These are phyloP conservation scores for Haplochromis vanheusdeni DNA, from an alignment of 2,113 vertebrate genomes.

Conservation along the genomic window DNA sequence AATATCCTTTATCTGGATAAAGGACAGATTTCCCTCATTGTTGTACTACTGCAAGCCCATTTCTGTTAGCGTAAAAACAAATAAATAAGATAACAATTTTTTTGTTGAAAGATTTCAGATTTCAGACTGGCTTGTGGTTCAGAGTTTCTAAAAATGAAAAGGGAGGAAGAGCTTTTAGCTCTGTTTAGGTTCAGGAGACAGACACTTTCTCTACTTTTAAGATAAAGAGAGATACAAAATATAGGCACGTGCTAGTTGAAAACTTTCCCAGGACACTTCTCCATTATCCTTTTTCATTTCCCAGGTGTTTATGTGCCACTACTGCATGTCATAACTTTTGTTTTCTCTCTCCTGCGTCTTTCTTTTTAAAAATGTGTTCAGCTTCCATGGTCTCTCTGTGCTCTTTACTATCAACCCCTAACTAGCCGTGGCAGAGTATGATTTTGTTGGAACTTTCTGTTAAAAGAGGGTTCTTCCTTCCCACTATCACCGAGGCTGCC, in stretches of 20 bases:
- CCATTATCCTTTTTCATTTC: not conserved
- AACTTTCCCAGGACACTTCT: not conserved
- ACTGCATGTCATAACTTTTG: not conserved
- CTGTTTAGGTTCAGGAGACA: fast-evolving
- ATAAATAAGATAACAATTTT: not conserved
- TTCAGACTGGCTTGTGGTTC: not conserved
- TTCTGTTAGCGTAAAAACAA: not conserved
- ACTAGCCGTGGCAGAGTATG: fast-evolving
- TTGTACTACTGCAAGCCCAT: no score
- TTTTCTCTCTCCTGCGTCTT: not conserved
- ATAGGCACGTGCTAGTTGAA: not conserved
- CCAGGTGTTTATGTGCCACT: not conserved
- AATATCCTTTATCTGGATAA: conserved; percentile 68
- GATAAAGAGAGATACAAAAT: not conserved
- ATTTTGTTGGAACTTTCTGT: not conserved
- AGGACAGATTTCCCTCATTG: not conserved
- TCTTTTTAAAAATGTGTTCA: not conserved
- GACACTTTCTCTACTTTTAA: not conserved
- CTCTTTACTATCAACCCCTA: not conserved
- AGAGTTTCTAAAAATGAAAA: not conserved
- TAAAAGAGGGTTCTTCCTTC: not conserved
- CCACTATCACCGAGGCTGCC: not conserved
- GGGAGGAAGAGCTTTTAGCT: not conserved
- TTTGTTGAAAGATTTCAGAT: not conserved
- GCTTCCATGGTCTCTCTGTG: not conserved